A percentile compares a stretch with the other conserved stretches of the same genome.
Conservation (phyloP, 2,797 vertebrate genomes). For the Oreochromis mossambicus region DNA sequence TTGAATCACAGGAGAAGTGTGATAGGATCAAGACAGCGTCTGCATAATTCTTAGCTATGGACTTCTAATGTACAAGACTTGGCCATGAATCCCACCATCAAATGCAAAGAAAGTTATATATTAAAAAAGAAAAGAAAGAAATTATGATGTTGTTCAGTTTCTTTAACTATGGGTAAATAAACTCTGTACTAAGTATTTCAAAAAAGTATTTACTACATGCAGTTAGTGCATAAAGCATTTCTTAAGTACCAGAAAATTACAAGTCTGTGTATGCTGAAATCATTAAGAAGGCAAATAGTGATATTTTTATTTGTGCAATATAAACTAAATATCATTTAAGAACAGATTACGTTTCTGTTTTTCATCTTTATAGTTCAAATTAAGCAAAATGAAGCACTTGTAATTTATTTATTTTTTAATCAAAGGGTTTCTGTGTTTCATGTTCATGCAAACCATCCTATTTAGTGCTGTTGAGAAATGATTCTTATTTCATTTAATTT, state of each 20-base stretch:
- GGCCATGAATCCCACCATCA: background rate
- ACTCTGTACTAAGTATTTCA: background rate
- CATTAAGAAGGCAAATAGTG: background rate
- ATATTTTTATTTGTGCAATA: background rate
- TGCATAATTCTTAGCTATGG: background rate
- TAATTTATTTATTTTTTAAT: background rate
- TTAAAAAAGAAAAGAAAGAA: background rate
- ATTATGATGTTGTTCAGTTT: background rate
- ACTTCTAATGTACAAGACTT: background rate
- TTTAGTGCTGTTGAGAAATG: background rate
- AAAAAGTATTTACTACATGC: background rate
- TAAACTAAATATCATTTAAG: background rate
- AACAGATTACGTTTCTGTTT: background rate
- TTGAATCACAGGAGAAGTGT: background rate
- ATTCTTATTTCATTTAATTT: conserved; percentile 5
- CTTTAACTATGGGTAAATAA: background rate
- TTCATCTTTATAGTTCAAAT: background rate
- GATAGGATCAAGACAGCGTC: background rate
- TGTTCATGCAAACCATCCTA: conserved; percentile 6
- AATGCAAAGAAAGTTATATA: background rate
- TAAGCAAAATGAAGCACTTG: background rate
- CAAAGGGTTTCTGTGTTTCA: background rate
- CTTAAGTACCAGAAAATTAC: background rate
- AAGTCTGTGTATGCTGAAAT: background rate
- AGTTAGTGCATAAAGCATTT: background rate